phyloP scores from a whole-genome alignment of 2,113 vertebrate species.

The pig (Sus scrofa) region DNA sequence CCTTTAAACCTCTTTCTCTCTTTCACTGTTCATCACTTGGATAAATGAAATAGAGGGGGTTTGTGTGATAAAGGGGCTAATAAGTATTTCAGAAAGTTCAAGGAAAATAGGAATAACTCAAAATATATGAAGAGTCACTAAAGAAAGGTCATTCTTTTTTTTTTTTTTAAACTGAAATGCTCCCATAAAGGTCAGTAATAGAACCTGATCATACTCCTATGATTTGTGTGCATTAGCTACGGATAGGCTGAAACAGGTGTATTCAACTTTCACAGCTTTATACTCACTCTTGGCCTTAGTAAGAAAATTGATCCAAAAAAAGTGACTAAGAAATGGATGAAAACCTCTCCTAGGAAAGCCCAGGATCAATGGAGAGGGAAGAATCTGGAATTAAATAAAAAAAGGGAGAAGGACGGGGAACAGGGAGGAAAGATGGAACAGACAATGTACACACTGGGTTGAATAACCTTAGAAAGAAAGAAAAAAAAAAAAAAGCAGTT shows the following conservation, averaged over 20 bases:
- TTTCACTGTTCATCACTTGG: background rate
- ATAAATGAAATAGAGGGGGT: background rate
- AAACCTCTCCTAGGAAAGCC: background rate
- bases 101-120: background rate
- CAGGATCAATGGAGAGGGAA: background rate
- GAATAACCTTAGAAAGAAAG: background rate
- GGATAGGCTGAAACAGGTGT: background rate
- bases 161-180: background rate
- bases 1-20: background rate
- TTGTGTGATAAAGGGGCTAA: background rate
- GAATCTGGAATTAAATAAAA: background rate
- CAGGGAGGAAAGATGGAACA: background rate
- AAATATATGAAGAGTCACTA: slow-evolving; percentile 13
- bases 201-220: background rate
- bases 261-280: background rate
- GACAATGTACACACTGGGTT: background rate
- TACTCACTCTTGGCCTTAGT: background rate
- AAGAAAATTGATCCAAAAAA: background rate
- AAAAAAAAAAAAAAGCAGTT: background rate
- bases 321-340: background rate
- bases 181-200: background rate
- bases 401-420: background rate
- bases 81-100: background rate
- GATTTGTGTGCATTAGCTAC: background rate
- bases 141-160: slow-evolving; percentile 12